Conservation (phyloP, 2,888 invertebrate genomes). For the Stomorhina lunata region DNA sequence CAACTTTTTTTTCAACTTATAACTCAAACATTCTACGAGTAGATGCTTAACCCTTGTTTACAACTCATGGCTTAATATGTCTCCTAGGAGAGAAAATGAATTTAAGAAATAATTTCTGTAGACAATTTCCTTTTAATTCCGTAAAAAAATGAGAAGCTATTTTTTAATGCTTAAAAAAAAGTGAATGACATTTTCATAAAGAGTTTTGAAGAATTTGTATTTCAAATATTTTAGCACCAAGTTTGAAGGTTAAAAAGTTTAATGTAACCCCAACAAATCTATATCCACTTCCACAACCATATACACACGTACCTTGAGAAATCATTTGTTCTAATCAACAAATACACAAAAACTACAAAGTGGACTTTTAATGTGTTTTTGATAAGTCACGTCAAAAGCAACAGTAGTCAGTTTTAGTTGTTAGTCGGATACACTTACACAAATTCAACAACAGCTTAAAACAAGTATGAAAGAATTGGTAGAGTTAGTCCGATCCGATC, state of each 20-base stretch:
- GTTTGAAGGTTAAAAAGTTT: neutral
- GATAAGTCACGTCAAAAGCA: slow-evolving; percentile 67
- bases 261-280: neutral
- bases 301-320: slow-evolving; percentile 4
- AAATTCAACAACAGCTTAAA: neutral
- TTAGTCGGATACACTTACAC: slow-evolving; percentile 21
- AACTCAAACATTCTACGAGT: slow-evolving; percentile 29
- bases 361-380: slow-evolving; percentile 67
- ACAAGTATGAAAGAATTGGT: too few species aligned
- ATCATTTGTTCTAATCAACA: slow-evolving; percentile 60
- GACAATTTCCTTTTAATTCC: too few species aligned
- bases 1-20: slow-evolving; percentile 45
- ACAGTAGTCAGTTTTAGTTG: slow-evolving; percentile 45
- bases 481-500: too few species aligned
- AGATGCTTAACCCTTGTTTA: neutral
- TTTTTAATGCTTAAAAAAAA: too few species aligned
- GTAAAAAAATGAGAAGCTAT: too few species aligned
- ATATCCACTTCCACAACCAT: neutral
- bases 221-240: too few species aligned
- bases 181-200: too few species aligned
- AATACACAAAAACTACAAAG: slow-evolving; percentile 58
- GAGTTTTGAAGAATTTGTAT: too few species aligned
- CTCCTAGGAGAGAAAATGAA: too few species aligned
- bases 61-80: too few species aligned
- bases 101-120: too few species aligned